Evolutionary conservation across 2,113 vertebrate genomes (phyloP).

Genomic region (Oryzias curvinotus): DNA sequence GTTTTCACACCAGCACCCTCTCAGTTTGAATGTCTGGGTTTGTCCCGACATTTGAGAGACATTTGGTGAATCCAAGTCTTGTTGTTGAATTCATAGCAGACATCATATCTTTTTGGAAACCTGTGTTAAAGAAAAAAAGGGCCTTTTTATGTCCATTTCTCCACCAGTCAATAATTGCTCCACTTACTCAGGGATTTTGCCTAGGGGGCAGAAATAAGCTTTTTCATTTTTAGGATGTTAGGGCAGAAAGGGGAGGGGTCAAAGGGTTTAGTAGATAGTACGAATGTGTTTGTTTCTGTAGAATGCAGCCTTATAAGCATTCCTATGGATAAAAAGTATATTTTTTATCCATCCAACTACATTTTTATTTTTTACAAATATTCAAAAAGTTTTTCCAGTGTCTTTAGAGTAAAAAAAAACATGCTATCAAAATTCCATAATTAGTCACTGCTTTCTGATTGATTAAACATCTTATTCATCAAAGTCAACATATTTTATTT

Average conservation of each 20-base stretch:
- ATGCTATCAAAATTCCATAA: neutral
- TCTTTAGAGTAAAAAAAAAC: neutral
- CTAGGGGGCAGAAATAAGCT: slow-evolving; percentile 63
- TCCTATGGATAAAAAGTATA: slow-evolving; percentile 27
- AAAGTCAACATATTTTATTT: too few relatives aligned
- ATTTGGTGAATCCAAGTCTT: slow-evolving; percentile 33
- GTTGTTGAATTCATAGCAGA: slow-evolving; percentile 46
- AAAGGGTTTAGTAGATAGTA: slow-evolving; percentile 27
- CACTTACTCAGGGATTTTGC: slow-evolving; percentile 48
- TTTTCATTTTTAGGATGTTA: slow-evolving; percentile 66
- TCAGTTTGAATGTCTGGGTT: neutral
- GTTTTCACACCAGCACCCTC: neutral
- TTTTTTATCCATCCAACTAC: neutral
- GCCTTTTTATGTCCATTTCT: slow-evolving; percentile 67
- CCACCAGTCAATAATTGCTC: slow-evolving; percentile 57
- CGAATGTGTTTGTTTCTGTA: slow-evolving; percentile 21
- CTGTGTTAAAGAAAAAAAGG: slow-evolving; percentile 46
- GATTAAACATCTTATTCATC: too few relatives aligned
- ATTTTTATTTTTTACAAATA: neutral
- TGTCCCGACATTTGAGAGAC: neutral
- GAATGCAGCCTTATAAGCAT: slow-evolving; percentile 29
- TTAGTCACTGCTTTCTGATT: neutral
- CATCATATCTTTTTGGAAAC: slow-evolving; percentile 35
- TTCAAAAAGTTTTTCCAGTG: neutral
- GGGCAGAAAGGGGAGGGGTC: slow-evolving; percentile 40